Conservation (phyloP, 35 echinoderm and acorn worm genomes). For the Strongylocentrotus purpuratus region DNA sequence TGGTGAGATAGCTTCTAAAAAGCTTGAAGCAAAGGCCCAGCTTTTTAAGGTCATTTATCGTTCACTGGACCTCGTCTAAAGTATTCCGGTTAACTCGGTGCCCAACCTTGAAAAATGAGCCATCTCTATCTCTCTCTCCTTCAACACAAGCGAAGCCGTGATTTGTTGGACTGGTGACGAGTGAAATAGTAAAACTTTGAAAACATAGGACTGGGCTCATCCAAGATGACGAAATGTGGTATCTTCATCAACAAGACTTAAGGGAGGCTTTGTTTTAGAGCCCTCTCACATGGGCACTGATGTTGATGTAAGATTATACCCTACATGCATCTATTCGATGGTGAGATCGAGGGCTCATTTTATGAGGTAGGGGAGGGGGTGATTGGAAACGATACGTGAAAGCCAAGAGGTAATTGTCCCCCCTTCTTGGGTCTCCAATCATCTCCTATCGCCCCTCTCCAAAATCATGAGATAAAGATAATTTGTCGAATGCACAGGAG, state of each 20-base stretch:
- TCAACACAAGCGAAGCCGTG: background rate
- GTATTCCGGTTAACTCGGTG: background rate
- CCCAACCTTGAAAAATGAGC: background rate
- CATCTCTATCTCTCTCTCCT: background rate
- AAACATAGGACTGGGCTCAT: background rate
- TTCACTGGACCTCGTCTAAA: background rate
- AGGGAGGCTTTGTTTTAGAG: background rate
- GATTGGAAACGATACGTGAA: too few relatives aligned
- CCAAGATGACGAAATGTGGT: background rate
- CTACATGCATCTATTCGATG: background rate
- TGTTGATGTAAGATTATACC: background rate
- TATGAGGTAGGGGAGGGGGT: too few relatives aligned
- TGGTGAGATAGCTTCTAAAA: too few relatives aligned
- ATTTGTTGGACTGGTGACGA: background rate
- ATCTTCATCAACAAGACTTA: slow-evolving; percentile 18
- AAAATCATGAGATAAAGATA: too few relatives aligned
- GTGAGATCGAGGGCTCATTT: background rate
- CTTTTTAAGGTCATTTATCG: background rate
- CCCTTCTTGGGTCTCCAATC: too few relatives aligned
- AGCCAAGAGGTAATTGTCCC: too few relatives aligned
- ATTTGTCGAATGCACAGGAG: too few relatives aligned
- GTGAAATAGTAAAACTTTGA: background rate
- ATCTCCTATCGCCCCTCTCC: too few relatives aligned
- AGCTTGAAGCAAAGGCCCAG: background rate
- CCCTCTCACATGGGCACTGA: background rate